phyloP scores from a whole-genome alignment of 2,113 vertebrate genomes.

The Nipponia nippon region DNA sequence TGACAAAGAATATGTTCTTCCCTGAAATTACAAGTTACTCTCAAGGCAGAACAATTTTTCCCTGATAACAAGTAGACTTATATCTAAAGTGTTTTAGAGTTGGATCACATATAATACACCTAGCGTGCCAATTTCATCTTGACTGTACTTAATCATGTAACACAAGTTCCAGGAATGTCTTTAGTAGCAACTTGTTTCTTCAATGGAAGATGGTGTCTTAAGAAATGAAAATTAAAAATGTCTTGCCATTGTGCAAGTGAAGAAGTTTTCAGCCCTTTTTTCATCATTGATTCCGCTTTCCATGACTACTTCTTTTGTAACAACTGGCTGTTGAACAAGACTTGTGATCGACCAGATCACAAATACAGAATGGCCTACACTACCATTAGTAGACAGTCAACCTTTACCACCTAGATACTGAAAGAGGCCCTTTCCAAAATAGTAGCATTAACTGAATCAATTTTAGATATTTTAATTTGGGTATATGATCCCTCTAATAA shows the following conservation, averaged over 20 bases:
- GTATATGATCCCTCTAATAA: background rate
- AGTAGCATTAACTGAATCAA: background rate
- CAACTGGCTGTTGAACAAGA: background rate
- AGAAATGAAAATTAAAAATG: background rate
- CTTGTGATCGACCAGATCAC: rapidly evolving
- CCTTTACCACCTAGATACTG: background rate
- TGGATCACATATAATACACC: background rate
- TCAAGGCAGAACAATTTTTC: background rate
- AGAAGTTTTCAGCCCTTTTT: background rate
- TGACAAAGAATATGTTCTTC: background rate
- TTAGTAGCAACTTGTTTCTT: background rate
- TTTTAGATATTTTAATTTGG: background rate
- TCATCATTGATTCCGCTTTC: background rate
- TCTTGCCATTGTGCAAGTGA: background rate
- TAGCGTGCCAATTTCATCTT: background rate
- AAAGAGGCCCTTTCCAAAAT: background rate
- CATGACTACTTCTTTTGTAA: background rate
- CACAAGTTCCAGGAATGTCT: background rate
- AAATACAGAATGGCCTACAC: background rate
- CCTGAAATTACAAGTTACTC: background rate
- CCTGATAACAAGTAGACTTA: background rate
- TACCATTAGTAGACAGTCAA: background rate
- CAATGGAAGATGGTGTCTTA: background rate
- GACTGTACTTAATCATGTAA: background rate
- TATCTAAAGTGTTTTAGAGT: background rate